These are phyloP conservation scores for Drosophila borborema DNA, from an alignment of 2,888 invertebrate genomes.

Conservation along the genomic window DNA sequence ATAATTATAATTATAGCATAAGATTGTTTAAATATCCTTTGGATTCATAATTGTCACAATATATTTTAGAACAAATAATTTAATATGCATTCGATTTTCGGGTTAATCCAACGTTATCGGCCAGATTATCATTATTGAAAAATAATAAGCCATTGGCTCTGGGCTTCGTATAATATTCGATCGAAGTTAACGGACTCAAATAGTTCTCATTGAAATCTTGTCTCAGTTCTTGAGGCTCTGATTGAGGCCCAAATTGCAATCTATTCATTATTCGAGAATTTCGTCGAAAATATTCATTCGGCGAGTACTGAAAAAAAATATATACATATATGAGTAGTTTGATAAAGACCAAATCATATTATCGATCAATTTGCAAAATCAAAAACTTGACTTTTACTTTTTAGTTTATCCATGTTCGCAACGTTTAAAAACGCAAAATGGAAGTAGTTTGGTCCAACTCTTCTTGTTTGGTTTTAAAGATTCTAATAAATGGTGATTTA, in stretches of 20 bases:
- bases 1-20: background rate
- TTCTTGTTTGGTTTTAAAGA: background rate
- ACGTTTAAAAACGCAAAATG: no score
- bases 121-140: slow-evolving; percentile 5
- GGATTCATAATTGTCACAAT: background rate
- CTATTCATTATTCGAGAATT: slow-evolving; percentile 29
- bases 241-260: slow-evolving; percentile 9
- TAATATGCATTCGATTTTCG: slow-evolving; percentile 32
- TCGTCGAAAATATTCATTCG: slow-evolving; percentile 49
- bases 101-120: background rate
- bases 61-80: background rate
- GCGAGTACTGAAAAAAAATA: slow-evolving; percentile 27
- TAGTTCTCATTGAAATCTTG: slow-evolving; percentile 12
- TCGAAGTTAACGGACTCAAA: slow-evolving; percentile 14
- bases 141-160: slow-evolving; percentile 1
- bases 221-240: background rate
- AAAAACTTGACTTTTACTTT: no score
- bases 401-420: no score
- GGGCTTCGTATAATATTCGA: slow-evolving; percentile 9
- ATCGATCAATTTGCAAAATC: no score
- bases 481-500: slow-evolving; percentile 35
- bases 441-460: background rate
- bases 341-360: no score
- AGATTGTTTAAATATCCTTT: background rate
- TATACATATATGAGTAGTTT: no score